These are phyloP conservation scores for Spea multiplicata DNA, from an alignment of 2,113 vertebrate species.

Conservation along the genomic window DNA sequence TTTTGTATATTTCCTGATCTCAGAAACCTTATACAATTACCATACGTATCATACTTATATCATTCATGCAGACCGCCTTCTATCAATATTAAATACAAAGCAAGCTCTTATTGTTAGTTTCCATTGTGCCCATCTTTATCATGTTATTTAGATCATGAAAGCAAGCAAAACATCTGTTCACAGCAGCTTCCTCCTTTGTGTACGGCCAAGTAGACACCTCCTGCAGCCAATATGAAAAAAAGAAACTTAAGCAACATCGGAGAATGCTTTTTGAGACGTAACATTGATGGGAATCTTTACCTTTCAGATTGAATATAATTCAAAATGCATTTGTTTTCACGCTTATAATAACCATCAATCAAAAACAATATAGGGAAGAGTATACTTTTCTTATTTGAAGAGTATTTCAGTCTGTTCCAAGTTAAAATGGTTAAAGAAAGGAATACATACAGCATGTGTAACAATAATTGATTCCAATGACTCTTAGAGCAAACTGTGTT, in stretches of 20 bases:
- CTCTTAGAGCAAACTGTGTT: neutral
- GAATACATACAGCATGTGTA: neutral
- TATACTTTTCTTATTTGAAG: slow-evolving; percentile 10
- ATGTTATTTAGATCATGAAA: slow-evolving; percentile 34
- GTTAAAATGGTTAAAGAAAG: slow-evolving; percentile 9
- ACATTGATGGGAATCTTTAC: slow-evolving; percentile 38
- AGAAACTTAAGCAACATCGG: slow-evolving; percentile 21
- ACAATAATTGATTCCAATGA: neutral
- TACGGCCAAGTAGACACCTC: slow-evolving; percentile 34
- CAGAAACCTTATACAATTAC: neutral
- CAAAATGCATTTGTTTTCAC: slow-evolving; percentile 34
- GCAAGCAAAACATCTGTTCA: slow-evolving; percentile 32
- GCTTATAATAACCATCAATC: slow-evolving; percentile 38
- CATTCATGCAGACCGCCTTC: neutral
- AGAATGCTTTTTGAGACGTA: slow-evolving; percentile 35
- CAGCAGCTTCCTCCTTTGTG: slow-evolving; percentile 25
- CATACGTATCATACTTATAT: too few species aligned
- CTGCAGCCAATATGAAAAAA: slow-evolving; percentile 36
- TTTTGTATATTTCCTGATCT: neutral
- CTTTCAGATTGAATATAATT: slow-evolving; percentile 28
- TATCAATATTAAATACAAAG: slow-evolving; percentile 22
- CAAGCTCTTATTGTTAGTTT: slow-evolving; percentile 26
- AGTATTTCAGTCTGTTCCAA: slow-evolving; percentile 21
- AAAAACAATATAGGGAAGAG: slow-evolving; percentile 7
- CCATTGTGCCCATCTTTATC: slow-evolving; percentile 18